Conservation (phyloP, 2,888 invertebrate genomes). For the Spodoptera picta region DNA sequence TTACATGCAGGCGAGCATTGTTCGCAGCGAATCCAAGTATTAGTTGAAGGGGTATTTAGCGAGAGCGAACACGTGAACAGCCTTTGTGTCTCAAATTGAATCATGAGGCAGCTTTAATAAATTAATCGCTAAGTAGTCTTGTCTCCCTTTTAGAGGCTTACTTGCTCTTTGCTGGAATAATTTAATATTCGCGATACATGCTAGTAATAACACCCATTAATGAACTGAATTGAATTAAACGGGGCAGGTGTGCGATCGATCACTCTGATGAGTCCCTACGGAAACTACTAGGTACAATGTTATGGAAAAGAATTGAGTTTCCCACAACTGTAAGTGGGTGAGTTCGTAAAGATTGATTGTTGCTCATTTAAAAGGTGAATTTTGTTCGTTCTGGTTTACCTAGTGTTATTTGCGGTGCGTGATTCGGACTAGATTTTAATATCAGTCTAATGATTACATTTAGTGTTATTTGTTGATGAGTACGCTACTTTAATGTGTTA, state of each 20-base stretch:
- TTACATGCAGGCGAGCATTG: conserved; percentile 17
- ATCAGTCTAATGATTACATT: too few relatives aligned
- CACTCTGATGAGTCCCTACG: conserved; percentile 58
- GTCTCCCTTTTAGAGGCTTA: conserved; percentile 68
- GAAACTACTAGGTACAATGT: conserved; percentile 48
- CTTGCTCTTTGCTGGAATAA: conserved; percentile 68
- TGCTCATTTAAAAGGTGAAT: conserved; percentile 43
- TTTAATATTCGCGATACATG: conserved; percentile 72
- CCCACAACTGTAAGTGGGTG: conserved; percentile 32
- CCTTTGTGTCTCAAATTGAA: conserved; percentile 78
- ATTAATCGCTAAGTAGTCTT: conserved; percentile 75
- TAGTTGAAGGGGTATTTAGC: conserved; percentile 30
- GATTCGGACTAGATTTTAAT: background rate
- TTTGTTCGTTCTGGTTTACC: conserved; percentile 12
- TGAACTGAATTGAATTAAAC: conserved; percentile 65
- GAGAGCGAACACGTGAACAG: conserved; percentile 52
- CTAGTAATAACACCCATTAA: conserved; percentile 64
- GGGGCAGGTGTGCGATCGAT: conserved; percentile 68
- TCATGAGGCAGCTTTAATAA: conserved; percentile 75
- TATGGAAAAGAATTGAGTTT: conserved; percentile 53
- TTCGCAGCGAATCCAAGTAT: conserved; percentile 19
- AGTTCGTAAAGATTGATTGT: conserved; percentile 48
- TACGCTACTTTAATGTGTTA: background rate
- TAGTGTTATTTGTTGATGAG: too few relatives aligned
- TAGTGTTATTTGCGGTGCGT: conserved; percentile 2